These are phyloP conservation scores for Rapana venosa DNA, from an alignment of 2,888 invertebrate species.

Conservation along the genomic window DNA sequence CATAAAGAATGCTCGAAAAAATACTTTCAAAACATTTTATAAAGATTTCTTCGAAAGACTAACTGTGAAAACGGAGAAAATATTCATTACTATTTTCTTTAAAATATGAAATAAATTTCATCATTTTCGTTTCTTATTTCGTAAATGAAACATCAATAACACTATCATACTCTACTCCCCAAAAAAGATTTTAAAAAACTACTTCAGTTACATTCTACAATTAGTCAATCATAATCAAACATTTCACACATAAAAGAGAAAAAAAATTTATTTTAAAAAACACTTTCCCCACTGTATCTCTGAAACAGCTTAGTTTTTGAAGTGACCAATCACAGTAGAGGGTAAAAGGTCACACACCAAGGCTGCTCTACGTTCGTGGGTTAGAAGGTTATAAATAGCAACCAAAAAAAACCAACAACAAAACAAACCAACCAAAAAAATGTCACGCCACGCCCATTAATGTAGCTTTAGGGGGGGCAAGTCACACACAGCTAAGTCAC, in stretches of 20 bases:
- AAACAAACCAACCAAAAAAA: slow-evolving; percentile 1
- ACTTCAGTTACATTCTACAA: too few species aligned
- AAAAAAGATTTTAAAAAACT: neutral
- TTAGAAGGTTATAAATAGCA: slow-evolving; percentile 28
- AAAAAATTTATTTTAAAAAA: neutral
- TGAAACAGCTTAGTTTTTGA: slow-evolving; percentile 22
- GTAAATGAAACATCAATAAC: neutral
- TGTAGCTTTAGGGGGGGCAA: neutral
- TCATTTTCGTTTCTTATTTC: too few species aligned
- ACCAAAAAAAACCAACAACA: neutral
- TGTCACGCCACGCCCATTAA: slow-evolving; percentile 29
- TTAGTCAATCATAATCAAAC: neutral
- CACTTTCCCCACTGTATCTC: neutral
- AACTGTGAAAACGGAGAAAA: too few species aligned
- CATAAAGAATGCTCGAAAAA: neutral
- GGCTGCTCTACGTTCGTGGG: slow-evolving; percentile 36
- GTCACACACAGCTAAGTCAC: too few species aligned
- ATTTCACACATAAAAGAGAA: neutral
- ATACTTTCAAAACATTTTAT: neutral
- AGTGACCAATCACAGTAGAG: slow-evolving; percentile 17
- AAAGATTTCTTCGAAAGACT: too few species aligned
- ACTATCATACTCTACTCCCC: neutral
- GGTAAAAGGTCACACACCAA: slow-evolving; percentile 27
- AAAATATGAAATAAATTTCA: too few species aligned
- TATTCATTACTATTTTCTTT: too few species aligned